Conservation (phyloP, 2,888 invertebrate genomes). For the Agrochola lota region DNA sequence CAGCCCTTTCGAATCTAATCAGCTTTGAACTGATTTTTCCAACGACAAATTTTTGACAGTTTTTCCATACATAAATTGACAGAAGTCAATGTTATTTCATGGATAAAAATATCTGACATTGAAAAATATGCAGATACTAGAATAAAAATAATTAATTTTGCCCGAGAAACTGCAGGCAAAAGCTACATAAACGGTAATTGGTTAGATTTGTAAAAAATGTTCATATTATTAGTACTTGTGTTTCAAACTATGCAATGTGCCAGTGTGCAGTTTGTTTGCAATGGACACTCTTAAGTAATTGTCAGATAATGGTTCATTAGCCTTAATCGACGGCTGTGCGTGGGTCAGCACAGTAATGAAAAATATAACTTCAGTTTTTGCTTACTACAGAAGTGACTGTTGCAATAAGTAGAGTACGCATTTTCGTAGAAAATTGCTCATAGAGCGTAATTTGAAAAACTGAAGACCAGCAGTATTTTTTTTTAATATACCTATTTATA, state of each 20-base stretch:
- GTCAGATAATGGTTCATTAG: conserved; percentile 15
- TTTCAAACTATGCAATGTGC: neutral
- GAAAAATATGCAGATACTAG: neutral
- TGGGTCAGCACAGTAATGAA: neutral
- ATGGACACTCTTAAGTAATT: neutral
- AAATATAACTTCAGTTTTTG: neutral
- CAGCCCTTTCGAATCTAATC: neutral
- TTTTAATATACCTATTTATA: too few species aligned
- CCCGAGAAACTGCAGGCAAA: neutral
- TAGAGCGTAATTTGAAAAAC: neutral
- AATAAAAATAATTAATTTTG: neutral
- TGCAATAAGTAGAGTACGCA: neutral
- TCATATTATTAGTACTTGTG: neutral
- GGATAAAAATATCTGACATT: too few species aligned
- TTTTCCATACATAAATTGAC: neutral
- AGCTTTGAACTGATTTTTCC: neutral
- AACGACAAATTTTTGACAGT: neutral
- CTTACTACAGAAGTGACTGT: too few species aligned
- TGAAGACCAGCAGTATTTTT: neutral
- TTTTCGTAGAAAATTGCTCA: too few species aligned
- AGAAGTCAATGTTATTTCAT: neutral
- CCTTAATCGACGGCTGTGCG: neutral
- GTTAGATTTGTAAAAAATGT: neutral
- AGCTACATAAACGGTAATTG: neutral
- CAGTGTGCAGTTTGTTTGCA: neutral